Evolutionary conservation across 2,888 invertebrate genomes (phyloP), one percentile per base, ranked within the genome.

Genomic region (Cryptosula pallasiana): DNA sequence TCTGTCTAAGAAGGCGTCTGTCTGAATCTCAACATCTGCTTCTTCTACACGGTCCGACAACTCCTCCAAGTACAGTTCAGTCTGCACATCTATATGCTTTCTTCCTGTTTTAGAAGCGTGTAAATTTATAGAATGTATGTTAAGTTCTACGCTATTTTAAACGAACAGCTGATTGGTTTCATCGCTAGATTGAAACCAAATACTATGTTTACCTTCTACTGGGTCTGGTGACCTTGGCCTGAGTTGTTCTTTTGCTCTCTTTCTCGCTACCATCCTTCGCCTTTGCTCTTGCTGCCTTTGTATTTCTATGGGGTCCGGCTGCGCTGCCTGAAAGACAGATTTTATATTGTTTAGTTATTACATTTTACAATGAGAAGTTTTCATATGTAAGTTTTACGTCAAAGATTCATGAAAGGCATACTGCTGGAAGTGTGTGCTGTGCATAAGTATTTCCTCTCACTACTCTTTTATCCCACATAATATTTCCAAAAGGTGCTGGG

Each of bases 381-480:
- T n/a, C n/a, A n/a, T n/a, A n/a, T n/a, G n/a, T n/a, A n/a, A n/a
- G n/a, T n/a, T n/a, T n/a, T n/a, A n/a, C n/a, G n/a, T n/a, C n/a
- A n/a, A n/a, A n/a, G n/a, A n/a, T n/a, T n/a, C n/a, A n/a, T n/a
- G n/a, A n/a, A n/a, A 58, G 55, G 77, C 83, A 80, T 78, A 84
- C 83, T 69, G 83, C 82, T 71, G 84, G 85, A 69, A 85, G 76
- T 73, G 81, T 82, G 75, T 84, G 82, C 73, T 82, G 87, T 71
- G 90, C 89, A 85, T 90, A 91, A 75, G 91, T 93, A 85, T 90
- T 92, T 78, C 94, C 95, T 78, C 94, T 89, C 78, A 91, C 90
- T 73, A 95, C 90, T 79, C 94, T 89, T 80, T 90, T 90, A 83
- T 95, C 95, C 86, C 90, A 92, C 94, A 94, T 95, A 82, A 95